Evolutionary conservation across 2,888 invertebrate genomes (phyloP).

Genomic region (Dynastes tityus): DNA sequence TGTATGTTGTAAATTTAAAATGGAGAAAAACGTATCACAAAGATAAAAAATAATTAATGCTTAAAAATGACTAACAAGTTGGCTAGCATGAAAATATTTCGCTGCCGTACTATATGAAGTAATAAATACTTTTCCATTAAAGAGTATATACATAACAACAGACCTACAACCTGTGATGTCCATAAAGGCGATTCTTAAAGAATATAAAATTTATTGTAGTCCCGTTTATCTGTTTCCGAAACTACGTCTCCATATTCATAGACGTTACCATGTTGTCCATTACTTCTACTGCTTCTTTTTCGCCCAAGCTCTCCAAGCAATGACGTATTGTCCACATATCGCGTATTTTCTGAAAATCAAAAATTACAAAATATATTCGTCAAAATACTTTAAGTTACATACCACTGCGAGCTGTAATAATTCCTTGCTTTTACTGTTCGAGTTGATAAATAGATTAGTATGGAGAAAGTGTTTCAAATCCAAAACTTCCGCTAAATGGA

Average conservation of each 20-base stretch:
- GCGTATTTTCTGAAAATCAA: conserved; percentile 61
- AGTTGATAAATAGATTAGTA: conserved; percentile 71
- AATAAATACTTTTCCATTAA: no score
- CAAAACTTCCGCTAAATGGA: conserved; percentile 73
- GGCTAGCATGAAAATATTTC: no score
- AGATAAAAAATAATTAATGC: no score
- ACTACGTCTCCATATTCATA: conserved; percentile 43
- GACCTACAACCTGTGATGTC: no score
- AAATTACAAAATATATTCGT: conserved; percentile 9
- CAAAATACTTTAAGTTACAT: conserved; percentile 54
- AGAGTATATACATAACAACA: no score
- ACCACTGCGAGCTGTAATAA: conserved; percentile 75
- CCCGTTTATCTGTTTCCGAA: neutral
- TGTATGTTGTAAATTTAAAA: no score
- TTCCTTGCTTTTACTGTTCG: conserved; percentile 72
- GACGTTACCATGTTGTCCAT: conserved; percentile 64
- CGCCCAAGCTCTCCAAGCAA: conserved; percentile 67
- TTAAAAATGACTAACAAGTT: no score
- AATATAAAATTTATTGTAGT: no score
- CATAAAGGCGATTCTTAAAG: no score
- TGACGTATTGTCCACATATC: conserved; percentile 64
- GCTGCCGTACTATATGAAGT: no score
- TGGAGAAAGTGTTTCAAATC: conserved; percentile 71
- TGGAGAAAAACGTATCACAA: no score
- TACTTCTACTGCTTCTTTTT: conserved; percentile 65